Conservation (phyloP, 2,797 vertebrate species). For the Knipowitschia caucasica region DNA sequence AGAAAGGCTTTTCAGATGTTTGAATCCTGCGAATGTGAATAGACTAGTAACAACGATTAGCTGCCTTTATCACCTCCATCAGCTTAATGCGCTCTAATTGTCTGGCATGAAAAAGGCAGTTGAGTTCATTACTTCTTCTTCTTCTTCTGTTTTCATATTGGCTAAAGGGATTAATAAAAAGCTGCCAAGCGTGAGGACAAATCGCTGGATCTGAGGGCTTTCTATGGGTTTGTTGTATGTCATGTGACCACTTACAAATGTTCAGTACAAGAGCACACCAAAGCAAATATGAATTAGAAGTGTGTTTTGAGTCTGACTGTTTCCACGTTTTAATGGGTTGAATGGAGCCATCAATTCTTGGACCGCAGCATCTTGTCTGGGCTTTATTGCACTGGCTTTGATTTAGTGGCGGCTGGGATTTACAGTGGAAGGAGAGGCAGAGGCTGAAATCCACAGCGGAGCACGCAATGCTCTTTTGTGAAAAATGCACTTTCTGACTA, state of each 20-base stretch:
- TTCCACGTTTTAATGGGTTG: slow-evolving; percentile 71
- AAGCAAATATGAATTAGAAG: slow-evolving; percentile 57
- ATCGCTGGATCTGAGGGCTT: slow-evolving; percentile 58
- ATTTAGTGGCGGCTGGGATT: slow-evolving; percentile 54
- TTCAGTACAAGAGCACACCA: slow-evolving; percentile 53
- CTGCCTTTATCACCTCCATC: slow-evolving; percentile 68
- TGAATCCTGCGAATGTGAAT: slow-evolving; percentile 54
- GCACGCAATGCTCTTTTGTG: slow-evolving; percentile 9
- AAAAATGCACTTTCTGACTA: slow-evolving; percentile 3
- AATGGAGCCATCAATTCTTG: slow-evolving; percentile 60
- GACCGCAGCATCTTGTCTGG: slow-evolving; percentile 51
- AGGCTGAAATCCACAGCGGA: slow-evolving; percentile 28
- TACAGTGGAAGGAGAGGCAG: slow-evolving; percentile 25
- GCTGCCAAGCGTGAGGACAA: slow-evolving; percentile 58
- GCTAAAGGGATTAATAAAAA: slow-evolving; percentile 66
- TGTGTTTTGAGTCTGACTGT: slow-evolving; percentile 72
- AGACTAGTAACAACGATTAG: slow-evolving; percentile 54
- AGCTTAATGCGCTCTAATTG: slow-evolving; percentile 67
- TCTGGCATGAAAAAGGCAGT: slow-evolving; percentile 56
- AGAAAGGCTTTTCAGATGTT: slow-evolving; percentile 39
- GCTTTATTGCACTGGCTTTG: slow-evolving; percentile 55
- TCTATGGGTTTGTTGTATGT: slow-evolving; percentile 49
- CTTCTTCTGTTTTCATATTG: slow-evolving; percentile 62
- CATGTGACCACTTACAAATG: slow-evolving; percentile 44
- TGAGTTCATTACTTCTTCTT: slow-evolving; percentile 67